Percentiles rank a stretch among this genome's conserved stretches.
These are phyloP conservation scores for Podotricha telesiphe DNA, from an alignment of 2,888 invertebrate genomes.

Conservation along the genomic window DNA sequence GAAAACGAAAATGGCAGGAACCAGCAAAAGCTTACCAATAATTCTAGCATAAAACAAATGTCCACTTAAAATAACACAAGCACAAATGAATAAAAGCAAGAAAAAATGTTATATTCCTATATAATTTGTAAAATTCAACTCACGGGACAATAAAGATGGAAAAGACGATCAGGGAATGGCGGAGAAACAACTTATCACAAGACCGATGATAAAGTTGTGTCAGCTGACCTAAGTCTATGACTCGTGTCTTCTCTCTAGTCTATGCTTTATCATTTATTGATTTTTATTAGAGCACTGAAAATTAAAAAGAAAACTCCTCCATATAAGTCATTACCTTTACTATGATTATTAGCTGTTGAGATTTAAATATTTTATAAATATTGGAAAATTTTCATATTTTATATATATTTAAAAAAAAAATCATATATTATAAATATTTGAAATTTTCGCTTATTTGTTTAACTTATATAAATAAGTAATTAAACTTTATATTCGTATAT, in stretches of 20 bases:
- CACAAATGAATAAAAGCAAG: slow-evolving; percentile 55
- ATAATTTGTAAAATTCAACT: slow-evolving; percentile 67
- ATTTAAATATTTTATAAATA: too few relatives aligned
- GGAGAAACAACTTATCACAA: slow-evolving; percentile 83
- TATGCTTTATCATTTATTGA: slow-evolving; percentile 58
- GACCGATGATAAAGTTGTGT: slow-evolving; percentile 82
- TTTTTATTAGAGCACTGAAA: slow-evolving; percentile 42
- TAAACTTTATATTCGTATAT: too few relatives aligned
- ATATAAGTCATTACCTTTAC: too few relatives aligned
- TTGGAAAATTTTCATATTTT: too few relatives aligned
- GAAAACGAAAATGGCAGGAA: slow-evolving; percentile 50
- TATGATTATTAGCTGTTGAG: too few relatives aligned
- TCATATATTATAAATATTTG: too few relatives aligned
- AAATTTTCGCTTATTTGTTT: too few relatives aligned
- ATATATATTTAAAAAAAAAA: too few relatives aligned
- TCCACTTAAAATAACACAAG: slow-evolving; percentile 60
- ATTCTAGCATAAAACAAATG: slow-evolving; percentile 47
- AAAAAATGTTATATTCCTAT: slow-evolving; percentile 50
- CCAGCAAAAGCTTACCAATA: slow-evolving; percentile 61
- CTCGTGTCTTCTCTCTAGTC: slow-evolving; percentile 59
- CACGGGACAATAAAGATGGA: slow-evolving; percentile 79
- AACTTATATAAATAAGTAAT: too few relatives aligned
- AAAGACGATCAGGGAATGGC: slow-evolving; percentile 82
- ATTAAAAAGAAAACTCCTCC: not conserved
- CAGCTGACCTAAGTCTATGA: slow-evolving; percentile 81